These are phyloP conservation scores for Neostethus bicornis DNA, from an alignment of 2,797 vertebrate genomes.

Conservation along the genomic window DNA sequence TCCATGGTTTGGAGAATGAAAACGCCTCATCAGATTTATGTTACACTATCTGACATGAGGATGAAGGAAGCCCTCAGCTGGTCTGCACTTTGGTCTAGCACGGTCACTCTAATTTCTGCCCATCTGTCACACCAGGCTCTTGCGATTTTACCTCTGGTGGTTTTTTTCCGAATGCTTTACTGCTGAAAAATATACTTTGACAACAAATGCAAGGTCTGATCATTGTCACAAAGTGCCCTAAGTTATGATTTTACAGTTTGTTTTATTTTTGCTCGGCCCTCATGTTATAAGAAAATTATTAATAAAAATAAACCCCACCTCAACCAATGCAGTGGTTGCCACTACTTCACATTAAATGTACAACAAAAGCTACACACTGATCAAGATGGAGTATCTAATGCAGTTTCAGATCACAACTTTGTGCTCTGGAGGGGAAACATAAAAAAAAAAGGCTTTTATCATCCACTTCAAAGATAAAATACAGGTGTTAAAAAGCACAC, in stretches of 20 bases:
- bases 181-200: conserved; percentile 51
- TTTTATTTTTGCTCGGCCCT: conserved; percentile 29
- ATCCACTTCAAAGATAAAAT: conserved; percentile 28
- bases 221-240: conserved; percentile 31
- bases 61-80: conserved; percentile 42
- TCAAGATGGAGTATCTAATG: conserved; percentile 42
- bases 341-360: conserved; percentile 29
- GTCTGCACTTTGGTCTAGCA: conserved; percentile 48
- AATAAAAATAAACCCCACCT: conserved; percentile 60
- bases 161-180: conserved; percentile 39
- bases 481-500: conserved; percentile 50
- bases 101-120: conserved; percentile 42
- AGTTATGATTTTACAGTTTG: conserved; percentile 37
- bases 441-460: conserved; percentile 5
- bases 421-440: conserved; percentile 25
- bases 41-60: conserved; percentile 42
- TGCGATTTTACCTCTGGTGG: conserved; percentile 32
- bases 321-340: conserved; percentile 34
- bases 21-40: conserved; percentile 47
- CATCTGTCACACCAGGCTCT: conserved; percentile 40
- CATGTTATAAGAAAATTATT: conserved; percentile 38
- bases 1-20: conserved; percentile 26
- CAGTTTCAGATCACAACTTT: conserved; percentile 40
- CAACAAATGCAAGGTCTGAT: conserved; percentile 50
- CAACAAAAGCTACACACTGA: conserved; percentile 37